These are phyloP conservation scores for Oscheius sp. DNA, from an alignment of 2,888 invertebrate genomes.

Conservation along the genomic window DNA sequence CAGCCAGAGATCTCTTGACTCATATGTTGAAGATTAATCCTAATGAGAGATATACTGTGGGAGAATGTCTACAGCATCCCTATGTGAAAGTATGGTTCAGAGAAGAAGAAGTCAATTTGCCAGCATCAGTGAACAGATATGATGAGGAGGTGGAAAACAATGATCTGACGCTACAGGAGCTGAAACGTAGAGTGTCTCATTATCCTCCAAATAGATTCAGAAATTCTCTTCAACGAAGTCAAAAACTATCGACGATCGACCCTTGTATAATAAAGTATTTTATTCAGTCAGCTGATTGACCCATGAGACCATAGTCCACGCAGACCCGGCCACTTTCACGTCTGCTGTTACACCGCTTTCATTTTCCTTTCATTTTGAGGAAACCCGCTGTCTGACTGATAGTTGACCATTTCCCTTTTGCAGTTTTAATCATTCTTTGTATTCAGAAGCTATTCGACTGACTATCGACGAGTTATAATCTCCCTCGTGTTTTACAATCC, in stretches of 20 bases:
- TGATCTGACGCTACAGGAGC: constrained; percentile 98
- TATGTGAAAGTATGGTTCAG: constrained; percentile 33
- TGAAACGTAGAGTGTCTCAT: constrained; percentile 78
- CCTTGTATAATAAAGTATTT: background rate
- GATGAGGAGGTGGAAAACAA: constrained; percentile 98
- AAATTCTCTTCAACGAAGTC: constrained; percentile 10
- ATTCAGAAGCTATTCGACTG: background rate
- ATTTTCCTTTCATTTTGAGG: background rate
- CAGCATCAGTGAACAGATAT: constrained; percentile 89
- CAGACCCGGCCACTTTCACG: background rate
- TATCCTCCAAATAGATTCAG: background rate
- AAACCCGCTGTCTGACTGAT: too few relatives aligned
- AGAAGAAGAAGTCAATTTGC: constrained; percentile 88
- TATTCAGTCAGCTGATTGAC: too few relatives aligned
- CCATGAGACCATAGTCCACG: constrained; percentile 19
- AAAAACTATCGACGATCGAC: background rate
- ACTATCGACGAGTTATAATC: background rate
- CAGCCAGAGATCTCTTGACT: constrained; percentile 15
- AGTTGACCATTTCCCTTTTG: too few relatives aligned
- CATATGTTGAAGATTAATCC: constrained; percentile 29
- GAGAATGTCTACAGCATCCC: constrained; percentile 21
- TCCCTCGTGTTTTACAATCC: background rate
- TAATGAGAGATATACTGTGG: constrained; percentile 26
- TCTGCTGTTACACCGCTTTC: background rate
- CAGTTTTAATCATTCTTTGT: background rate